Evolutionary conservation across 1,140 invertebrate species (phyloP), one percentile per base, ranked within the genome.

Genomic region (Chironomus striatipennis): DNA sequence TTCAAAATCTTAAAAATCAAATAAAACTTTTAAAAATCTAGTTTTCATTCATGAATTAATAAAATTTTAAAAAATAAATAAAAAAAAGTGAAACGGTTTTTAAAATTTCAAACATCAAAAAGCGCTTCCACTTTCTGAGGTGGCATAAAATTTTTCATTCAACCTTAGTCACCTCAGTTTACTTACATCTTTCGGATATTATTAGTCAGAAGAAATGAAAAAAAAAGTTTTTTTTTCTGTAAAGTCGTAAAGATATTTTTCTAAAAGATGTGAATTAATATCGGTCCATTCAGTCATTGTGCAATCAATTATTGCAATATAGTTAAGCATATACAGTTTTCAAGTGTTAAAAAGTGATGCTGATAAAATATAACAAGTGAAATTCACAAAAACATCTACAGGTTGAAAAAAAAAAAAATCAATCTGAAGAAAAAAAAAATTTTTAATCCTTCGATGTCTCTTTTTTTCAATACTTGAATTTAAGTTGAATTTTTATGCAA

Each of bases 231-330:
- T 34, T 34, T 34, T 34, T 57, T 57, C 47, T 57, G 47, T n/a
- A 57, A 57, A 57, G 47, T 57, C 47, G 47, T 57, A 57, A 57
- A 57, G 47, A 57, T 57, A 57, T 57, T 57, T 57, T 57, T 57
- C n/a, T 57, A 57, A n/a, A 57, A 57, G 47, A 57, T 57, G 47
- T 57, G 47, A 57, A 57, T 57, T 57, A 57, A 57, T 57, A 57
- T 57, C n/a, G 47, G 4, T 57, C 47, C 12, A 57, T 57, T 57
- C 47, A 18, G 17, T 70, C 18, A 70, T 21, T 20, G 65, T 70
- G 65, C 65, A 70, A 70, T 70, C 65, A 70, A 70, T 70, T 70
- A 70, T 20, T 70, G 65, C 65, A 70, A 70, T 70, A 70, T 70
- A 70, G 10, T 18, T 70, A 21, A 70, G 17, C 17, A 21, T 20